Evolutionary conservation across 2,888 invertebrate genomes (phyloP).

Genomic region (Hirtodrosophila alboralis): DNA sequence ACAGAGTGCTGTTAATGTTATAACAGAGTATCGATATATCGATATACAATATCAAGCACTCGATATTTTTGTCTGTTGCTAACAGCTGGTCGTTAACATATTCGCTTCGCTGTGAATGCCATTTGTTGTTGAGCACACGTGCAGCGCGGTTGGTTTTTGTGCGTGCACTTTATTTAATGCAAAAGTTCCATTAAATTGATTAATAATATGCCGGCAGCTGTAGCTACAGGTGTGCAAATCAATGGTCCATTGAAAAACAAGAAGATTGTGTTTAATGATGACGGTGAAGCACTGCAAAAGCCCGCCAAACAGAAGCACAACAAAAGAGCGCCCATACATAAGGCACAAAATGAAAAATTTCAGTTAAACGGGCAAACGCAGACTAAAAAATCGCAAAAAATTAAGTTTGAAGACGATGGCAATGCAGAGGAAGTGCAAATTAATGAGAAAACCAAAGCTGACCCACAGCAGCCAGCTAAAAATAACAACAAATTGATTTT

Average conservation of each 20-base stretch:
- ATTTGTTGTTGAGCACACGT: conserved; percentile 54
- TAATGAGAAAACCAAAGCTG: conserved; percentile 13
- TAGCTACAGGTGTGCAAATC: conserved; percentile 46
- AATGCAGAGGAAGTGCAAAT: conserved; percentile 11
- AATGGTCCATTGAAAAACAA: conserved; percentile 69
- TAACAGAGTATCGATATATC: no score
- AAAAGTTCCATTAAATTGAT: conserved; percentile 13
- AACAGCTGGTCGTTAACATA: no score
- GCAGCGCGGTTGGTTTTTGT: conserved; percentile 28
- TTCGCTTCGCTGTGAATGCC: conserved; percentile 38
- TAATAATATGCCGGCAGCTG: conserved; percentile 66
- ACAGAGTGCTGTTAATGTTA: no score
- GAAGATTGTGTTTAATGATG: conserved; percentile 81
- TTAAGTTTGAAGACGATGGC: conserved; percentile 39
- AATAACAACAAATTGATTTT: conserved; percentile 26
- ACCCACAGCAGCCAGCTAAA: conserved; percentile 5
- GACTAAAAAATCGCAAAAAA: conserved; percentile 34
- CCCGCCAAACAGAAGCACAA: conserved; percentile 40
- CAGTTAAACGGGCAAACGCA: not conserved
- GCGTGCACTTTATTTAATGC: conserved; percentile 32
- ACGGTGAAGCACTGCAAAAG: conserved; percentile 63
- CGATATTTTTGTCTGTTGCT: no score
- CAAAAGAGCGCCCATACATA: conserved; percentile 29
- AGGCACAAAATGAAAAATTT: conserved; percentile 15
- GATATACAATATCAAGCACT: no score